Evolutionary conservation across 2,113 vertebrate genomes (phyloP).

Genomic region (Lycocorax pyrrhopterus): DNA sequence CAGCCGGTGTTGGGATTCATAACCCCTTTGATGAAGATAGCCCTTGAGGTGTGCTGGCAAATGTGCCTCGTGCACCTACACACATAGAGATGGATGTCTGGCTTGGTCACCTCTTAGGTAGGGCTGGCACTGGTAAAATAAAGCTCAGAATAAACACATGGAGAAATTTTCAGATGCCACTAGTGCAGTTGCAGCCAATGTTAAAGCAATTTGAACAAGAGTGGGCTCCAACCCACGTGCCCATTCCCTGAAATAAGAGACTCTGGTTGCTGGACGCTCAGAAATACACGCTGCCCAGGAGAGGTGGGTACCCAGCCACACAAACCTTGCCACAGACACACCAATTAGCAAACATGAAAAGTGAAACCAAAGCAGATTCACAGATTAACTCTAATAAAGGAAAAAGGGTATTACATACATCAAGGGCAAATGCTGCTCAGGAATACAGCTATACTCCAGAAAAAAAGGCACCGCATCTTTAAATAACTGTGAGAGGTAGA

Average conservation of each 20-base stretch:
- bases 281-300: accelerated
- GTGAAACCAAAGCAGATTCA: not conserved
- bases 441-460: slow-evolving; percentile 9
- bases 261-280: accelerated
- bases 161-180: not conserved
- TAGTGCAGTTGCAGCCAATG: not conserved
- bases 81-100: accelerated
- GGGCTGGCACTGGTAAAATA: not conserved
- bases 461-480: slow-evolving; percentile 64
- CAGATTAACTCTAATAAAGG: not conserved
- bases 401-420: not conserved
- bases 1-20: not conserved
- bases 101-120: not conserved
- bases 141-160: not conserved
- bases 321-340: not conserved
- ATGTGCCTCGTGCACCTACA: not conserved
- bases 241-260: not conserved
- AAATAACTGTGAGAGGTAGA: slow-evolving; percentile 60
- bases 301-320: not conserved
- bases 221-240: not conserved
- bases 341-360: not conserved
- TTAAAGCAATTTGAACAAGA: not conserved
- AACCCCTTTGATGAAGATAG: not conserved
- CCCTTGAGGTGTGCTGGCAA: accelerated
- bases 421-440: slow-evolving; percentile 49